Evolutionary conservation across 92 coral and sea anemone genomes (phyloP).

Genomic region (Scolanthus callimorphus): DNA sequence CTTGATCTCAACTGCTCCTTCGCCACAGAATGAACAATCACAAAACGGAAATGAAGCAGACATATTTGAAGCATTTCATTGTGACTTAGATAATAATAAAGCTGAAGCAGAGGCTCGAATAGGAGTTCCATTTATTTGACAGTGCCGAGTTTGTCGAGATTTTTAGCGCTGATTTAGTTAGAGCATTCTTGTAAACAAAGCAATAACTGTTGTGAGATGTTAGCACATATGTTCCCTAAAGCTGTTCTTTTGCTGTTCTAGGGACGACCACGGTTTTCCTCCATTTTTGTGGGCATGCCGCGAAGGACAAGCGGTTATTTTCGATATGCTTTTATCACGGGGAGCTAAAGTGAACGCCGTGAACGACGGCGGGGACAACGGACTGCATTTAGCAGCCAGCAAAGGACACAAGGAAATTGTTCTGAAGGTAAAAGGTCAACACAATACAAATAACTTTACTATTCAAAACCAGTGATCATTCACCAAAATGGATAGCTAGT

Average conservation of each 20-base stretch:
- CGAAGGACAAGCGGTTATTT: constrained; percentile 89
- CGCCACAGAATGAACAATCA: no score
- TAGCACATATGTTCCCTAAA: constrained; percentile 23
- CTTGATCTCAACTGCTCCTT: neutral
- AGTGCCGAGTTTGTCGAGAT: no score
- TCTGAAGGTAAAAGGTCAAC: constrained; percentile 51
- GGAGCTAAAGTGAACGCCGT: constrained; percentile 92
- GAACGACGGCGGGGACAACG: constrained; percentile 95
- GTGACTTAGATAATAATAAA: no score
- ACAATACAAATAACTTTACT: neutral
- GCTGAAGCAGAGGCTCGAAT: no score
- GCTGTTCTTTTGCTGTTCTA: constrained; percentile 26
- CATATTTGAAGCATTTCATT: no score
- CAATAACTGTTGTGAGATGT: neutral
- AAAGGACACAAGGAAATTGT: constrained; percentile 88
- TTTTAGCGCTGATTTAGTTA: neutral
- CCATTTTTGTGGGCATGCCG: constrained; percentile 95
- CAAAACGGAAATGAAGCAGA: neutral
- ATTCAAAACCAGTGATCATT: neutral
- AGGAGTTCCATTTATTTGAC: no score
- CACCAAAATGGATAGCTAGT: neutral
- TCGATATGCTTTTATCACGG: constrained; percentile 84
- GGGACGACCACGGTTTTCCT: constrained; percentile 98
- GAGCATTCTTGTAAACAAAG: neutral
- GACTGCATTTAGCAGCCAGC: constrained; percentile 90